Base-by-base conservation (phyloP, 2,113 vertebrate genomes). In the Campylomormyrus numenius region DNA sequence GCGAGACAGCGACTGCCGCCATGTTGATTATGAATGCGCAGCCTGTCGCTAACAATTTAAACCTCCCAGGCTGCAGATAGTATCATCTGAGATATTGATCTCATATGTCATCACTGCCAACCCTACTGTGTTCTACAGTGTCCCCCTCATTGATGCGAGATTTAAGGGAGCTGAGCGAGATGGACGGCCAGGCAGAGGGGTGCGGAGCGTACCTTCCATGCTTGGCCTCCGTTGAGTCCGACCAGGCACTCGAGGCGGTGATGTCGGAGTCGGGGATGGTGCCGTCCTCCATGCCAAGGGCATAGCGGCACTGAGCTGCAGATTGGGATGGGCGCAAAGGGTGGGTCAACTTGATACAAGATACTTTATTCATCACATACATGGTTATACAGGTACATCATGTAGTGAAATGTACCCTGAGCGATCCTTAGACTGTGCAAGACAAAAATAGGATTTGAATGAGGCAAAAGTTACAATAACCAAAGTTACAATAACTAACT, bases 211-310 rank as follows among this genome's bases (percentile, higher is more conserved):
- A 98, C 98, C 98, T 97, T 95, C 97, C 98, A 56, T 99, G 97
- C 91, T 96, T 97, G 91, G 98, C 98, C 3, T 97, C 98, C 0
- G 98, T 99, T 56, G 98, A 98, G 91, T 99, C 98, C 0, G 97
- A 98, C 98, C 98, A 99, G 90, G 97, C 94, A 24, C 97, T 98
- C 90, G 97, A 98, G 58, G 98, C 97, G 0, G 97, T 96, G 93
- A 99, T 97, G 93, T 95, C 97, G 80, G 97, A 96, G 93, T 98
- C 98, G 0, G 96, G 96, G 91, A 98, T 99, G 92, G 96, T 96
- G 31, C 97, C 96, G 88, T 98, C 98, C 94, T 98, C 97, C 98
- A 99, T 98, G 66, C 98, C 98, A 94, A 98, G 94, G 42, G 98
- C 98, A n/a, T 98, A 98, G 92, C 98, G 97, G 89, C 98, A 99